Conservation (phyloP, 2,113 vertebrate genomes). For the Ictidomys tridecemlineatus region DNA sequence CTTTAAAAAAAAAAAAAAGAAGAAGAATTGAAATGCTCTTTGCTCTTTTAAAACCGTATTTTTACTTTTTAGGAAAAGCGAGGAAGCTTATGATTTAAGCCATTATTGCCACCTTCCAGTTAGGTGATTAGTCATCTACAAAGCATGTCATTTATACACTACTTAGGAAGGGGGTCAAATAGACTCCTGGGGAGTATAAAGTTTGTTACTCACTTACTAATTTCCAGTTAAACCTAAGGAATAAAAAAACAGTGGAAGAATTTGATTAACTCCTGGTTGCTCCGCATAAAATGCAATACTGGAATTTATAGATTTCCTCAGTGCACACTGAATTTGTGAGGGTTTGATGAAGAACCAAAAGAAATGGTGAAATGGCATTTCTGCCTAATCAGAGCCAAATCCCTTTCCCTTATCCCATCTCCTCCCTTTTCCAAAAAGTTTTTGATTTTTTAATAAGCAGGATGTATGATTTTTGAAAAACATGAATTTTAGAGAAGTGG, state of each 20-base stretch:
- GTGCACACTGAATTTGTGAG: background rate
- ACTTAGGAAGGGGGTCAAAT: background rate
- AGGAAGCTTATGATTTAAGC: constrained; percentile 40
- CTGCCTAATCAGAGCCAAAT: background rate
- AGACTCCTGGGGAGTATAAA: background rate
- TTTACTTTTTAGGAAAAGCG: constrained; percentile 73
- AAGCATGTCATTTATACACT: background rate
- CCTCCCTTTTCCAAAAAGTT: background rate
- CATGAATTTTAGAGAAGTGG: background rate
- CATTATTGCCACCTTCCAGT: background rate
- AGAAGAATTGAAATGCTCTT: background rate
- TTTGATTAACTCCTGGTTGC: constrained; percentile 38
- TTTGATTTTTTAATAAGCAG: constrained; percentile 40
- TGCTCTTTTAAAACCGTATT: constrained; percentile 8
- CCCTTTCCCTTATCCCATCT: background rate
- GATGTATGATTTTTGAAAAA: constrained; percentile 1
- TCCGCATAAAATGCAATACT: background rate
- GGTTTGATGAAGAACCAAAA: constrained; percentile 6
- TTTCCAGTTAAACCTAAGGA: constrained; percentile 21
- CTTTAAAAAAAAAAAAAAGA: background rate
- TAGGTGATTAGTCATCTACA: background rate
- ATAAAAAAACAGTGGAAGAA: constrained; percentile 21
- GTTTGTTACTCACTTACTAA: constrained; percentile 26
- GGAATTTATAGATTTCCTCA: constrained; percentile 33
- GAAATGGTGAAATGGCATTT: background rate